A percentile compares a stretch with the other conserved stretches of the same genome.
Conservation (phyloP, 2,797 vertebrate species). For the Chlorospingus semifuscus region DNA sequence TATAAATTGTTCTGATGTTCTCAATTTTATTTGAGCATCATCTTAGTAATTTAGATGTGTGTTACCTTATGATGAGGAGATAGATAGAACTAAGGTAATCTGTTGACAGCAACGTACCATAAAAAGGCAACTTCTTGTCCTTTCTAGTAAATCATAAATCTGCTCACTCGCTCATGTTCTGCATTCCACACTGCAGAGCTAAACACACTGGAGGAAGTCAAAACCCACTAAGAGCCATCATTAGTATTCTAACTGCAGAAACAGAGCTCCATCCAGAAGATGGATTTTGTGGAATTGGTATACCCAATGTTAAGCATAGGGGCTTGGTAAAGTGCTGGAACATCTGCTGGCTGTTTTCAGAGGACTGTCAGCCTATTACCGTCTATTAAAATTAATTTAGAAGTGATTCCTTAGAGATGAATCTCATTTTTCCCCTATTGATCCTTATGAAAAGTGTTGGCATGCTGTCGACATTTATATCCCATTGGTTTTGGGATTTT, state of each 20-base stretch:
- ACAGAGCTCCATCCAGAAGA: slow-evolving; percentile 53
- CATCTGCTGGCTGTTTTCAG: slow-evolving; percentile 71
- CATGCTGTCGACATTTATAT: slow-evolving; percentile 54
- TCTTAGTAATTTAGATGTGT: slow-evolving; percentile 48
- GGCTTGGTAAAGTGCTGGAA: slow-evolving; percentile 41
- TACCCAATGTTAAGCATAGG: slow-evolving; percentile 41
- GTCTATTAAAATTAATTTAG: slow-evolving; percentile 73
- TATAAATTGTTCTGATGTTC: slow-evolving; percentile 50
- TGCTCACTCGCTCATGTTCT: slow-evolving; percentile 4
- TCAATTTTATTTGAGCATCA: slow-evolving; percentile 38
- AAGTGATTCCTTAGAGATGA: slow-evolving; percentile 61
- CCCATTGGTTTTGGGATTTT: background rate
- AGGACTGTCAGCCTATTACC: slow-evolving; percentile 69
- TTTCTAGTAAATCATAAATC: slow-evolving; percentile 37
- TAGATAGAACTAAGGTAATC: background rate
- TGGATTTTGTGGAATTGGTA: slow-evolving; percentile 57
- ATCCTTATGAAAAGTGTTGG: slow-evolving; percentile 49
- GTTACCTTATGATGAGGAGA: slow-evolving; percentile 18
- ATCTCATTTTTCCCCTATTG: slow-evolving; percentile 1
- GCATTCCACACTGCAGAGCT: slow-evolving; percentile 22
- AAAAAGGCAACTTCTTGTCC: slow-evolving; percentile 46
- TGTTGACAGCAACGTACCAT: background rate
- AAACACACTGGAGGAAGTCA: slow-evolving; percentile 19
- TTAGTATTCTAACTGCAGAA: slow-evolving; percentile 58
- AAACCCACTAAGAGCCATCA: slow-evolving; percentile 19